Evolutionary conservation across 2,797 vertebrate species (phyloP).

Genomic region (Eidolon dupreanum): DNA sequence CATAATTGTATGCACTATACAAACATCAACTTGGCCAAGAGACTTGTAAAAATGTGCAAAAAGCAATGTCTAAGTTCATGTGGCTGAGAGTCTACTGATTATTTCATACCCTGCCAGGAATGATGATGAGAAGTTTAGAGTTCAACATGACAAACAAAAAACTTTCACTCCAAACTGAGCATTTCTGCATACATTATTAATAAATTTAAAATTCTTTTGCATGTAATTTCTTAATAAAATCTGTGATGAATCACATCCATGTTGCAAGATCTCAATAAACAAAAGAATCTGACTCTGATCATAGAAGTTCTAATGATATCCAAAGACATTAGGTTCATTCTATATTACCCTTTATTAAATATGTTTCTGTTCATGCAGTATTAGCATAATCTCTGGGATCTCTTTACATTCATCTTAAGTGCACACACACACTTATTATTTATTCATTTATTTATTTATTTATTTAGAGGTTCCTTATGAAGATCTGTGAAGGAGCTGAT

Average conservation of each 20-base stretch:
- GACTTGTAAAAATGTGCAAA: neutral
- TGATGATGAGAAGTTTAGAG: neutral
- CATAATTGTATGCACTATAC: neutral
- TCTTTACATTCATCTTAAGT: neutral
- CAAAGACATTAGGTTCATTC: neutral
- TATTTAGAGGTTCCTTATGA: neutral
- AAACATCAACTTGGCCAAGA: neutral
- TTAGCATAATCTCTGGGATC: neutral
- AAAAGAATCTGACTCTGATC: neutral
- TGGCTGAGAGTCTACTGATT: neutral
- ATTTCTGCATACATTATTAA: neutral
- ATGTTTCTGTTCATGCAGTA: neutral
- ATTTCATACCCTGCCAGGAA: neutral
- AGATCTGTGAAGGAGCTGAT: neutral
- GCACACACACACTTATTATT: too few relatives aligned
- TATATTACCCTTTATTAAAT: neutral
- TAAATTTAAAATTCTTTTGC: neutral
- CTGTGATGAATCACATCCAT: neutral
- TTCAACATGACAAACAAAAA: neutral
- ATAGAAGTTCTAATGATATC: neutral
- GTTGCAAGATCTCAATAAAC: neutral
- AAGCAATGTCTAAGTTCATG: neutral
- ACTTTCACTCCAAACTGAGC: neutral
- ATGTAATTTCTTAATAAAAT: neutral
- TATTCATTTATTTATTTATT: neutral